These are phyloP conservation scores for Andrena bicolor DNA, from an alignment of 2,888 invertebrate genomes.

Conservation along the genomic window DNA sequence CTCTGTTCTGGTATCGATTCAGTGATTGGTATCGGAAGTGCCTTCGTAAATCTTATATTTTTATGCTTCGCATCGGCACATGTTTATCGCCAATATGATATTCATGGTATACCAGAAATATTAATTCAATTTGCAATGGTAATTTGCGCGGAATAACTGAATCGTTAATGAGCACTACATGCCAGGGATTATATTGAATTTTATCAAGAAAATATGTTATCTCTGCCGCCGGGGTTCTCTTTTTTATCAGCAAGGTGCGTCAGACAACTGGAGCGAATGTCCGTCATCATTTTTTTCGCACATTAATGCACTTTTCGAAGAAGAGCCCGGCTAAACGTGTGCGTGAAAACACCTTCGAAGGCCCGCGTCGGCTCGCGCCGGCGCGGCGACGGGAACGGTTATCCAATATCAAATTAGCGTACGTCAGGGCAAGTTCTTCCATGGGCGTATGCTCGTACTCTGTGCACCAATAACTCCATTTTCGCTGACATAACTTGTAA, in stretches of 20 bases:
- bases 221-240: background rate
- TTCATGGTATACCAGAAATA: constrained; percentile 3
- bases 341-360: constrained; percentile 47
- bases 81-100: constrained; percentile 18
- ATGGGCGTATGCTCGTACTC: constrained; percentile 36
- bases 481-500: constrained; percentile 65
- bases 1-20: background rate
- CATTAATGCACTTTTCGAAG: constrained; percentile 51
- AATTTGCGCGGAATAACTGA: background rate
- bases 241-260: constrained; percentile 27
- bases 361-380: constrained; percentile 42
- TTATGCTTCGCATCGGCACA: constrained; percentile 11
- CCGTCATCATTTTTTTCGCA: constrained; percentile 26
- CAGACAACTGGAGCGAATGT: constrained; percentile 21
- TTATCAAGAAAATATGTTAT: background rate
- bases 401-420: constrained; percentile 72
- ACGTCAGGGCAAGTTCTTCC: constrained; percentile 66
- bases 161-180: background rate
- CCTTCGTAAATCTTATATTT: constrained; percentile 18
- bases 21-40: background rate
- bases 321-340: constrained; percentile 26
- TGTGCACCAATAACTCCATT: constrained; percentile 64
- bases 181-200: background rate
- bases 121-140: constrained; percentile 8
- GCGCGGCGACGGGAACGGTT: constrained; percentile 58